A percentile compares a stretch with the other conserved stretches of the same genome.
These are phyloP conservation scores for Astyanax mexicanus DNA, from an alignment of 2,797 vertebrate species.

Conservation along the genomic window DNA sequence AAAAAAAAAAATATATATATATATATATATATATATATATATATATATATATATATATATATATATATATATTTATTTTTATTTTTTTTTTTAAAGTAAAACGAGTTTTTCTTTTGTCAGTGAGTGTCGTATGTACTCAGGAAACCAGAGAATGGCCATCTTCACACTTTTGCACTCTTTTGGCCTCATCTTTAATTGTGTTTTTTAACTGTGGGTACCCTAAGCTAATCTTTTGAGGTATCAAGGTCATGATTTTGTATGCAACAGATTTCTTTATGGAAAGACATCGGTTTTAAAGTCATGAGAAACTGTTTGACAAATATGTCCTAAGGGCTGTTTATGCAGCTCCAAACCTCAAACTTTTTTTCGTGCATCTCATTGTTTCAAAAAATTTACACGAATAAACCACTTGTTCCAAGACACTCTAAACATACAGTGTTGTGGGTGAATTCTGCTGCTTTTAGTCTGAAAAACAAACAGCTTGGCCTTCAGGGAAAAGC, in stretches of 20 bases:
- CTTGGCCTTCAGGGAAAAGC: slow-evolving; percentile 17
- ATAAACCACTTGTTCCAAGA: slow-evolving; percentile 16
- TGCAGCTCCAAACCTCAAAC: not conserved
- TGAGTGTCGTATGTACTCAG: too few relatives aligned
- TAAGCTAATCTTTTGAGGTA: not conserved
- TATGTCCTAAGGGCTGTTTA: not conserved
- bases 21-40: too few relatives aligned
- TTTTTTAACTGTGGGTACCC: not conserved
- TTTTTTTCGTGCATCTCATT: not conserved
- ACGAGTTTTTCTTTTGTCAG: too few relatives aligned
- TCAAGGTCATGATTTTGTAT: not conserved
- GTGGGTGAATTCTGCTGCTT: slow-evolving; percentile 18
- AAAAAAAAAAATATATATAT: too few relatives aligned
- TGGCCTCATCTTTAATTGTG: too few relatives aligned
- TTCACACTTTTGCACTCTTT: not conserved
- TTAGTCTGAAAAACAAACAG: slow-evolving; percentile 32
- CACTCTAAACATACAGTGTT: not conserved
- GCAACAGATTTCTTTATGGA: not conserved
- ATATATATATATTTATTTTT: too few relatives aligned
- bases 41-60: too few relatives aligned
- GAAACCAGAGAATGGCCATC: not conserved
- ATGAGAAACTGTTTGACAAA: not conserved
- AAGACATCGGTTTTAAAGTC: not conserved
- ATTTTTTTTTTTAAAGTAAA: too few relatives aligned
- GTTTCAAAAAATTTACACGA: not conserved